phyloP scores from a whole-genome alignment of 2,797 vertebrate genomes.

The Gobionotothen gibberifrons region DNA sequence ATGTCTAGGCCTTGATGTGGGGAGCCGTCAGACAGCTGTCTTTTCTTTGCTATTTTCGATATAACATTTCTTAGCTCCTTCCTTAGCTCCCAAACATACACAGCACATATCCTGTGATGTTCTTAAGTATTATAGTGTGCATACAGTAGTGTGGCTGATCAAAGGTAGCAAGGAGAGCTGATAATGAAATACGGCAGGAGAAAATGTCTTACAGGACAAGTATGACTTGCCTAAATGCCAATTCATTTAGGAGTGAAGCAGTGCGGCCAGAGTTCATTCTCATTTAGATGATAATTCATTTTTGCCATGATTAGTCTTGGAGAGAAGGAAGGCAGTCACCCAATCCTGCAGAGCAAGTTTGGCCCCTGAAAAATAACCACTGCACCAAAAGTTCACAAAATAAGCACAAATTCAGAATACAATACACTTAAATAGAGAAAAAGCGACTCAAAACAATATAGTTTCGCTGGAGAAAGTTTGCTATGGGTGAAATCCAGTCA shows the following conservation, averaged over 20 bases:
- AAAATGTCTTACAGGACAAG: slow-evolving; percentile 40
- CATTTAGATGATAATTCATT: slow-evolving; percentile 36
- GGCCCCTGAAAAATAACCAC: background rate
- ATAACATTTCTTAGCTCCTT: slow-evolving; percentile 31
- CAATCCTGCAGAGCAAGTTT: background rate
- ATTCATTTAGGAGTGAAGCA: slow-evolving; percentile 26
- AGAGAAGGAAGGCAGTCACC: background rate
- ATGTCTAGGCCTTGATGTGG: slow-evolving; percentile 56
- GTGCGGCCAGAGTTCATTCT: slow-evolving; percentile 19
- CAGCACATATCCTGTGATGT: slow-evolving; percentile 19
- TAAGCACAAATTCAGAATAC: background rate
- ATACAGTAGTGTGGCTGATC: slow-evolving; percentile 35
- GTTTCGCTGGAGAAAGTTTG: slow-evolving; percentile 13
- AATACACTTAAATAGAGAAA: background rate
- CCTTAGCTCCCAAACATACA: slow-evolving; percentile 27
- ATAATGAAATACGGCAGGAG: slow-evolving; percentile 38
- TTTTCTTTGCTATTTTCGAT: slow-evolving; percentile 35
- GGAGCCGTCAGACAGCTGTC: slow-evolving; percentile 65
- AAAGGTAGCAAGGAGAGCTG: slow-evolving; percentile 22
- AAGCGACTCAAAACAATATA: background rate
- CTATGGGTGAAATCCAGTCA: slow-evolving; percentile 15
- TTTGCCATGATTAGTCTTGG: background rate
- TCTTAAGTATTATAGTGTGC: slow-evolving; percentile 37
- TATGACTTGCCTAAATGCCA: slow-evolving; percentile 20
- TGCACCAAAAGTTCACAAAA: background rate